Conservation (phyloP, 2,113 vertebrate species). For the Microcebus tavaratra region DNA sequence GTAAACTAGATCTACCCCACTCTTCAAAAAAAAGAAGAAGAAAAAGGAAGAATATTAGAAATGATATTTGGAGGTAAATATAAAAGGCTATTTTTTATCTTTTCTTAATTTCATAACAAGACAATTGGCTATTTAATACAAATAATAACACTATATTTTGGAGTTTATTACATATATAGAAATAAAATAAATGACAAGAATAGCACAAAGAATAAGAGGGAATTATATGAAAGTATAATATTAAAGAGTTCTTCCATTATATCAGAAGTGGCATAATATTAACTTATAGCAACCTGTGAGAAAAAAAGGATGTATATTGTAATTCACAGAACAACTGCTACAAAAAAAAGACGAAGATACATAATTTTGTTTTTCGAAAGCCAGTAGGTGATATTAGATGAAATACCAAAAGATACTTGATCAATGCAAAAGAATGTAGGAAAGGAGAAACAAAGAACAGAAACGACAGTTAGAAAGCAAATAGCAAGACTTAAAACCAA, state of each 20-base stretch:
- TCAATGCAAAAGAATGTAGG: background rate
- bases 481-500: background rate
- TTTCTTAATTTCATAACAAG: constrained; percentile 29
- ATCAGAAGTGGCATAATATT: background rate
- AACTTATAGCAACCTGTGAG: background rate
- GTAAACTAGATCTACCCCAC: background rate
- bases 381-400: background rate
- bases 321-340: background rate
- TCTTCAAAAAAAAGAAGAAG: background rate
- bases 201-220: background rate
- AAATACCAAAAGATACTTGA: background rate
- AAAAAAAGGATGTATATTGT: background rate
- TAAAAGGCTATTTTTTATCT: background rate
- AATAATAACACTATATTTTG: background rate
- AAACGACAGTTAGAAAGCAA: background rate
- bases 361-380: background rate
- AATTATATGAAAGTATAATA: background rate
- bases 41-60: background rate
- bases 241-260: background rate
- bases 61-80: background rate
- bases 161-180: background rate
- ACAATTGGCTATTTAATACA: background rate
- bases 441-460: background rate
- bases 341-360: background rate
- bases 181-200: background rate